Base-by-base conservation (phyloP, 2,113 vertebrate species). In the Pyxicephalus adspersus region DNA sequence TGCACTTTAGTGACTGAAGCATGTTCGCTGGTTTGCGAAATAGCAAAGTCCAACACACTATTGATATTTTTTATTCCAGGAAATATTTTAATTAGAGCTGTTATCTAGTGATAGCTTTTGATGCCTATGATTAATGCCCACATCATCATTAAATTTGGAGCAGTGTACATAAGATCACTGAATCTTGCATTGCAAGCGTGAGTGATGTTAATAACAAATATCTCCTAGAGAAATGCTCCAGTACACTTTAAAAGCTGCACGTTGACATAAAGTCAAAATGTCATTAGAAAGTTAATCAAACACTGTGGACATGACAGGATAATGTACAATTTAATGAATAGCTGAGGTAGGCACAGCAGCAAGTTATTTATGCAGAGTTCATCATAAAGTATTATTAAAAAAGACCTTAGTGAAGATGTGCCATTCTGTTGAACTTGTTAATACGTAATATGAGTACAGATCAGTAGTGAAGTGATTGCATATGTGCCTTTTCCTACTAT, bases 201-300 rank as follows among this genome's bases (percentile, higher is more conserved):
- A 31, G 25, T 71, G 15, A 28, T 71, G 22, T 52, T 70, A 70
- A 70, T 70, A 70, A 70, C 16, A 52, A 16, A 17, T 51, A 45
- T 50, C 38, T 51, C 22, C 51, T 23, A 51, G 22, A 38, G 50
- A 19, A 18, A 20, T 20, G 65, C 65, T 68, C n/a, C 18, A 50
- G 19, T 22, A 15, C 51, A 52, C 50, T 17, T 5, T 34, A n/a
- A 31, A 15, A 31, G 64, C 22, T 45, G 64, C n/a, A 45, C 13
- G 9, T 66, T 34, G 19, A 65, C 18, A 65, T 34, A 7, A 29
- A 29, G 17, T 64, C 13, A 64, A 19, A 29, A 29, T 64, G 26
- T 64, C 57, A 58, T 58, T n/a, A 58, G 9, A 4, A 20, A 65
- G 20, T 64, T 64, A 31, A 64, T 31, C 26, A 31, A 29, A 19